phyloP scores from a whole-genome alignment of 2,888 invertebrate genomes.

The Synanthedon andrenaeformis region DNA sequence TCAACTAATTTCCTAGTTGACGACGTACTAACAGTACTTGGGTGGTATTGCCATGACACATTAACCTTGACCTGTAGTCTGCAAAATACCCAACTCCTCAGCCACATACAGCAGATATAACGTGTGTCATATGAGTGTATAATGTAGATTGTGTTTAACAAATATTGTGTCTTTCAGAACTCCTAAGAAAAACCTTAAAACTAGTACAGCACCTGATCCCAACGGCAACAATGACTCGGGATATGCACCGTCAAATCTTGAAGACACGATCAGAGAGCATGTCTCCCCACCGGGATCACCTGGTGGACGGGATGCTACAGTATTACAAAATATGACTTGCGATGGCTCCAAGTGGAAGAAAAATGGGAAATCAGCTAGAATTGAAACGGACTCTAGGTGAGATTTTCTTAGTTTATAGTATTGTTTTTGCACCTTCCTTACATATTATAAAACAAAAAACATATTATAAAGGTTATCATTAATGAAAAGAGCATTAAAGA shows the following conservation, averaged over 20 bases:
- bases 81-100: too few species aligned
- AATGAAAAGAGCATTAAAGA: too few species aligned
- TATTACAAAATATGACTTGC: constrained; percentile 45
- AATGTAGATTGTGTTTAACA: too few species aligned
- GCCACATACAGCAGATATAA: too few species aligned
- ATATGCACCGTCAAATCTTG: constrained; percentile 76
- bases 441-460: too few species aligned
- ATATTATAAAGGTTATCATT: too few species aligned
- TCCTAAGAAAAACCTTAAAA: constrained; percentile 36
- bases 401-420: neutral
- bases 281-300: constrained; percentile 46
- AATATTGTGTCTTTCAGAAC: constrained; percentile 18
- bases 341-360: constrained; percentile 47
- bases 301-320: constrained; percentile 50
- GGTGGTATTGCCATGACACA: too few species aligned
- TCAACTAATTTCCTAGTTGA: too few species aligned
- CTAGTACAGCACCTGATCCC: constrained; percentile 72
- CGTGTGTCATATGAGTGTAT: too few species aligned
- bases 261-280: constrained; percentile 70
- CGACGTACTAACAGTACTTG: too few species aligned
- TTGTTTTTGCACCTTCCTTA: neutral
- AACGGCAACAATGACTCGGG: constrained; percentile 89
- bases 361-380: constrained; percentile 45
- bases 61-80: too few species aligned
- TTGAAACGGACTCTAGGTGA: constrained; percentile 47